Evolutionary conservation across 2,888 invertebrate species (phyloP).

Genomic region (Augochlorella aurata): DNA sequence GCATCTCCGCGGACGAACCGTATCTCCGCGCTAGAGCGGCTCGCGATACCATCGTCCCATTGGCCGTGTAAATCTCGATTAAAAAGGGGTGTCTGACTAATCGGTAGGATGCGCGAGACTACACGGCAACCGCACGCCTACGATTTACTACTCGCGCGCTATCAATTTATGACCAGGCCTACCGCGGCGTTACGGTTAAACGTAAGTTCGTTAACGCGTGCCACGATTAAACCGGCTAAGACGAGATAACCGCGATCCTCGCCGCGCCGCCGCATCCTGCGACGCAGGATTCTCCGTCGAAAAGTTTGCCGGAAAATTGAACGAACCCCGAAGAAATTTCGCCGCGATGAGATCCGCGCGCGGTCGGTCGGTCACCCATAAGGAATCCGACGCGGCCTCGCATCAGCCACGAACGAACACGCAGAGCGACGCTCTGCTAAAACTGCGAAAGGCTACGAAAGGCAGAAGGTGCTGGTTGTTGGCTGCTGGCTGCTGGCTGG

Average conservation of each 20-base stretch:
- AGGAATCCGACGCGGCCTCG: slow-evolving; percentile 11
- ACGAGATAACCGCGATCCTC: slow-evolving; percentile 31
- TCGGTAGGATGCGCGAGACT: slow-evolving; percentile 71
- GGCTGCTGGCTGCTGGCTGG: slow-evolving; percentile 13
- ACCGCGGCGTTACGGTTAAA: slow-evolving; percentile 80
- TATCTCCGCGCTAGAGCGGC: neutral
- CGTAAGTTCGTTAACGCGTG: slow-evolving; percentile 80
- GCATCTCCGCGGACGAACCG: neutral
- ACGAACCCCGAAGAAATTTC: neutral
- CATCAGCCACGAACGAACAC: slow-evolving; percentile 59
- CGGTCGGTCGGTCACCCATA: neutral
- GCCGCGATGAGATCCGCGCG: neutral
- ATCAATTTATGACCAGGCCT: slow-evolving; percentile 80
- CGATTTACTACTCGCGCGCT: slow-evolving; percentile 81
- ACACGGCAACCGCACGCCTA: slow-evolving; percentile 80
- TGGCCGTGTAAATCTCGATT: slow-evolving; percentile 18
- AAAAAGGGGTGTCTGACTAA: slow-evolving; percentile 52
- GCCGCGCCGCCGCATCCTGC: neutral
- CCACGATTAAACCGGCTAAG: slow-evolving; percentile 81
- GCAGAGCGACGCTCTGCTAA: slow-evolving; percentile 47
- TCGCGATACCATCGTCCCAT: neutral
- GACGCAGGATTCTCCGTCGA: neutral
- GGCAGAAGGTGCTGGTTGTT: slow-evolving; percentile 42
- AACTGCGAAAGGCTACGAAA: slow-evolving; percentile 57
- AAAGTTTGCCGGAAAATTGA: neutral